Evolutionary conservation across 2,113 vertebrate genomes (phyloP), one percentile per base, ranked within the genome.

Genomic region (Cynopterus brachyotis): DNA sequence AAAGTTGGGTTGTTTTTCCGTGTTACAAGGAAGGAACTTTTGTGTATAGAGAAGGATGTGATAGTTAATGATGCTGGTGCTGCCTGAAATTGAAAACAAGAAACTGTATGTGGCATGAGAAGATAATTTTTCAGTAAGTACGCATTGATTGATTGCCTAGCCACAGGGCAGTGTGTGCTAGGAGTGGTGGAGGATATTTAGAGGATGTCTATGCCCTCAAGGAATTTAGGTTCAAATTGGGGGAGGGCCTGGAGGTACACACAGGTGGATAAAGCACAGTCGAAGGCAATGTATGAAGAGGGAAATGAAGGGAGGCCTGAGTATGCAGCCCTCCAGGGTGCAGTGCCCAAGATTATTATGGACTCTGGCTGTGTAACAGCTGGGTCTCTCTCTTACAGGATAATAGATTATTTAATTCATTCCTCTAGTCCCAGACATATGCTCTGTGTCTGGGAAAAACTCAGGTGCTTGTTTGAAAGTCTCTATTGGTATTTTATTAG

Each of bases 201-300:
- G 92, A 95, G 96, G 92, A 72, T 0, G 4, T 67, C 79, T 60
- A 5, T 92, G 80, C 47, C 87, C 94, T 80, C 0, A 2, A 95
- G 84, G 88, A 83, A 72, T 92, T 86, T 35, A 70, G 57, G 76
- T 80, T 59, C 79, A 81, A 96, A 69, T 47, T 91, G 72, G 73
- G 66, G 37, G 78, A 55, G 72, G 69, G 42, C 11, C 62, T 83
- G 32, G 6, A 64, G n/a, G 4, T 60, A 40, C 62, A 67, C 2
- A 42, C 3, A 66, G n/a, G 73, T 87, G 66, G 66, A 40, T 89
- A 78, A 73, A 72, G 57, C 76, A 57, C 11, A 30, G 82, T n/a
- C 37, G n/a, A 82, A 92, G 72, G 17, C 30, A 13, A 6, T n/a
- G 22, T 35, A 6, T 35, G 20, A 53, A 84, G 72, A 97, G 32